Evolutionary conservation across 2,888 invertebrate species (phyloP).

Genomic region (Julus scandinavius): DNA sequence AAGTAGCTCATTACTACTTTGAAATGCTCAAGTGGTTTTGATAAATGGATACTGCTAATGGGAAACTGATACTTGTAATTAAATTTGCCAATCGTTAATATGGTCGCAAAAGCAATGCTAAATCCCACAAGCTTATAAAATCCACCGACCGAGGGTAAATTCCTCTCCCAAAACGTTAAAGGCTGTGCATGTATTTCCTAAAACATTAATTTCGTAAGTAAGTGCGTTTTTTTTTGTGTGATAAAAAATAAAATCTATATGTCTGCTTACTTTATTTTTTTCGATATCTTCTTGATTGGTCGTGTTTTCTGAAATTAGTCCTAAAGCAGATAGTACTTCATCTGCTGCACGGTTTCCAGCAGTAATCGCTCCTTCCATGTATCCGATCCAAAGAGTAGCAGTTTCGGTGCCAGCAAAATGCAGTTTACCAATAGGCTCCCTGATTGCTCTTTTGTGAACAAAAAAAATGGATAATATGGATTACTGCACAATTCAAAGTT

Average conservation of each 20-base stretch:
- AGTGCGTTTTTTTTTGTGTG: not conserved
- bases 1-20: not conserved
- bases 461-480: not conserved
- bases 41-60: not conserved
- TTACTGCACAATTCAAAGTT: too few species aligned
- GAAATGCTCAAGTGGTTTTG: not conserved
- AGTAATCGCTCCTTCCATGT: conserved; percentile 45
- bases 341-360: conserved; percentile 43
- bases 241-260: not conserved
- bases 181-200: not conserved
- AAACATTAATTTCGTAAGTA: not conserved
- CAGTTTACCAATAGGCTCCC: conserved; percentile 18
- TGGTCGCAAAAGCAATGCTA: not conserved
- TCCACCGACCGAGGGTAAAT: conserved; percentile 34
- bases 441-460: not conserved
- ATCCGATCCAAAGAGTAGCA: not conserved
- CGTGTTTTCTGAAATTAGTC: not conserved
- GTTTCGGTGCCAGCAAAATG: conserved; percentile 51
- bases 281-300: not conserved
- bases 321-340: conserved; percentile 4
- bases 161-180: conserved; percentile 3
- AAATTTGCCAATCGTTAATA: not conserved
- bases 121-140: conserved; percentile 41
- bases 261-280: not conserved
- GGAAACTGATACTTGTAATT: not conserved